Conservation (phyloP, 1,140 invertebrate genomes). For the Chlorops oryzae region DNA sequence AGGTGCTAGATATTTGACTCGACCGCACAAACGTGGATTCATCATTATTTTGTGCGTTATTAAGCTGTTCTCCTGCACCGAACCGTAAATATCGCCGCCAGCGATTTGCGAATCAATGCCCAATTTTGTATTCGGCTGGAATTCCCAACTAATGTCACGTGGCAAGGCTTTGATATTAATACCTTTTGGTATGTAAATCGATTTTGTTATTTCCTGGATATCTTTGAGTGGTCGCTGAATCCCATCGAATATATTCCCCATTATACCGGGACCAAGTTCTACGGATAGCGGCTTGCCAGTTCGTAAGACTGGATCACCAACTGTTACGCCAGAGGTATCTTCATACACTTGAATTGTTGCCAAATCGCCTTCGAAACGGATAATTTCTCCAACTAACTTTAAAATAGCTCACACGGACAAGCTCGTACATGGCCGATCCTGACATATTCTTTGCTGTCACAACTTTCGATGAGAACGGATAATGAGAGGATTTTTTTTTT, state of each 20-base stretch:
- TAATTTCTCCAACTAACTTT: conserved; percentile 71
- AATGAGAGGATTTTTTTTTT: not conserved
- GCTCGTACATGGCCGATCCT: conserved; percentile 56
- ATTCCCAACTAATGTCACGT: conserved; percentile 82
- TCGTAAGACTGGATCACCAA: conserved; percentile 75
- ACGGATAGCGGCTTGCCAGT: conserved; percentile 79
- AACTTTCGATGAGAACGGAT: conserved; percentile 16
- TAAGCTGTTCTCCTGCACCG: conserved; percentile 92
- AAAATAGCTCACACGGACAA: conserved; percentile 66
- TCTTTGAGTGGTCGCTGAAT: conserved; percentile 76
- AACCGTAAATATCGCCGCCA: conserved; percentile 93
- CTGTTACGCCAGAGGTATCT: conserved; percentile 80
- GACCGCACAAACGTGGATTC: conserved; percentile 86
- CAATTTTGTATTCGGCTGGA: conserved; percentile 77
- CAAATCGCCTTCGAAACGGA: conserved; percentile 59
- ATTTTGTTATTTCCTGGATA: conserved; percentile 76
- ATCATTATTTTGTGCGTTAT: conserved; percentile 94
- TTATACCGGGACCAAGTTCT: conserved; percentile 69
- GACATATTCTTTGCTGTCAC: conserved; percentile 41
- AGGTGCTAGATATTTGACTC: conserved; percentile 86
- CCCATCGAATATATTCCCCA: conserved; percentile 65
- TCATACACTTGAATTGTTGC: conserved; percentile 65
- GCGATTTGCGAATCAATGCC: conserved; percentile 92
- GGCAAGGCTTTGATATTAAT: conserved; percentile 86
- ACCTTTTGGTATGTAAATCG: conserved; percentile 99